Conservation (phyloP, 2,113 vertebrate species). For the Neopipo cinnamomea region DNA sequence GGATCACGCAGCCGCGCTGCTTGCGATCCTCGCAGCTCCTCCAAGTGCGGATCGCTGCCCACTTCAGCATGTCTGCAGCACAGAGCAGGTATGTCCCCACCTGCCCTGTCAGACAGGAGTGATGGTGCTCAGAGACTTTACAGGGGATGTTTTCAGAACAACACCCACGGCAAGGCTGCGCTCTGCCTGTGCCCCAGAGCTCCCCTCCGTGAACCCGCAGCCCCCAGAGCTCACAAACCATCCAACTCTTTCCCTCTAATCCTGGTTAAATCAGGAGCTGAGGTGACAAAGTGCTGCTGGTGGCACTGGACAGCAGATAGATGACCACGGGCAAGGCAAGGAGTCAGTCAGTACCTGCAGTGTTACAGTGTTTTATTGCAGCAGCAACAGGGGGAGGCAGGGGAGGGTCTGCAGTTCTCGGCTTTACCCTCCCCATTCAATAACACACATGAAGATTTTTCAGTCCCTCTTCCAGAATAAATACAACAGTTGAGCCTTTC, state of each 20-base stretch:
- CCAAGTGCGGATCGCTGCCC: rapidly evolving
- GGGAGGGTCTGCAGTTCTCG: background rate
- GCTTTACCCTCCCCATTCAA: background rate
- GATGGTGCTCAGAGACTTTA: background rate
- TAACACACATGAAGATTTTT: background rate
- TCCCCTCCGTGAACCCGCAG: background rate
- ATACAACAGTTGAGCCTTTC: background rate
- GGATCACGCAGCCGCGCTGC: rapidly evolving
- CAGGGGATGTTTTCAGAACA: background rate
- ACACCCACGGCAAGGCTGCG: background rate
- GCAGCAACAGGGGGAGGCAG: background rate
- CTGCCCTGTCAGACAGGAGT: background rate
- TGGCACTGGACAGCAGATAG: background rate
- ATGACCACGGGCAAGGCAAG: background rate
- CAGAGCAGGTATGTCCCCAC: background rate
- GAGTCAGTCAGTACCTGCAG: background rate
- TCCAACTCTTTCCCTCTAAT: background rate
- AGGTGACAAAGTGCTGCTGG: background rate
- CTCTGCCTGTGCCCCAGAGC: rapidly evolving
- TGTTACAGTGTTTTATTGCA: rapidly evolving
- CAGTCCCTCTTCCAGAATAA: background rate
- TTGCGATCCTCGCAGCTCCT: rapidly evolving
- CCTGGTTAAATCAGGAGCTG: background rate
- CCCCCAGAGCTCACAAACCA: background rate
- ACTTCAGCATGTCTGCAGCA: rapidly evolving